phyloP scores from a whole-genome alignment of 2,797 vertebrate species.

The Pantherophis vulpinus region DNA sequence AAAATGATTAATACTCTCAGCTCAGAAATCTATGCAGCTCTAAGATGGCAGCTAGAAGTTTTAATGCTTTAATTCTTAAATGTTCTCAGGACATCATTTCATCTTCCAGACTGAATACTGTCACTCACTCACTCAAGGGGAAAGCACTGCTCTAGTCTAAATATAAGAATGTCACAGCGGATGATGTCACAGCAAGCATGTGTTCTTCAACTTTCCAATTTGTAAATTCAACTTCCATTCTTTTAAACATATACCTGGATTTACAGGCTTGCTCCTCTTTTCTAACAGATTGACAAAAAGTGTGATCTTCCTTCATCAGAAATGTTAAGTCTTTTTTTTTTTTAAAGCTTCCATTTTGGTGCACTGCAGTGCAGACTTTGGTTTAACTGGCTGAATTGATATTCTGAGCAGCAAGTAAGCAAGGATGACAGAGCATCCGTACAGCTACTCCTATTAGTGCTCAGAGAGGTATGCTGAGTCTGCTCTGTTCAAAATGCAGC shows the following conservation, averaged over 20 bases:
- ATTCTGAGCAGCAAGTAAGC: constrained; percentile 81
- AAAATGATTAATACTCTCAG: neutral
- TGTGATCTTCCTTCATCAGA: constrained; percentile 57
- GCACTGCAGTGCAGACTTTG: constrained; percentile 94
- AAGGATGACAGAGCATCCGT: constrained; percentile 77
- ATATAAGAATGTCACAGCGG: constrained; percentile 55
- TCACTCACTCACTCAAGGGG: constrained; percentile 32
- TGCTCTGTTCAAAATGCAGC: constrained; percentile 24
- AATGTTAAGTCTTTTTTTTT: constrained; percentile 18
- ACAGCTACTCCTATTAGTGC: constrained; percentile 69
- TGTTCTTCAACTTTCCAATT: constrained; percentile 51
- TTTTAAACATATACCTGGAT: constrained; percentile 44
- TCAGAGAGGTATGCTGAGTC: constrained; percentile 42
- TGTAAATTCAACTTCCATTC: constrained; percentile 42
- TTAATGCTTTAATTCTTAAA: neutral
- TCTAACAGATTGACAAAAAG: constrained; percentile 41
- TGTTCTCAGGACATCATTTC: neutral
- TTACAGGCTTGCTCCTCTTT: constrained; percentile 50
- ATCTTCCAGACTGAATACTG: neutral
- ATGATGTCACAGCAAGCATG: constrained; percentile 40
- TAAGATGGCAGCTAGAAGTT: constrained; percentile 27
- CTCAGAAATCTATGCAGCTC: constrained; percentile 5
- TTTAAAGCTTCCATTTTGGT: constrained; percentile 83
- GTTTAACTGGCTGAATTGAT: constrained; percentile 89
- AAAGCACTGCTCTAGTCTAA: constrained; percentile 45